Percentiles rank a stretch among this genome's conserved stretches.
phyloP scores from a whole-genome alignment of 2,113 vertebrate genomes.

The Nothoprocta pentlandii region DNA sequence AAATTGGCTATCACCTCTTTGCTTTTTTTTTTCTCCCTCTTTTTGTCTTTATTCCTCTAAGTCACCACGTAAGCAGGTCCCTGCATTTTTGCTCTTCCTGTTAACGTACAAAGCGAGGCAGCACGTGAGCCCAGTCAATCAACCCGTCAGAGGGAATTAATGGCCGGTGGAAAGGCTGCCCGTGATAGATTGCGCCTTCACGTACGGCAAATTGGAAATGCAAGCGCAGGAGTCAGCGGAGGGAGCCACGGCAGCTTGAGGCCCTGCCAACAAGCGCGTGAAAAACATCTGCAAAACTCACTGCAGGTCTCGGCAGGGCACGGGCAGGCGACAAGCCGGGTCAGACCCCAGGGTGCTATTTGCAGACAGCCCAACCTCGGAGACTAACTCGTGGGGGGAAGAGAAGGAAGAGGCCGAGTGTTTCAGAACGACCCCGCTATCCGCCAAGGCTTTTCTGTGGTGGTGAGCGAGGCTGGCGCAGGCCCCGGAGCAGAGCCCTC shows the following conservation, averaged over 20 bases:
- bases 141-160: constrained; percentile 23
- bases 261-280: constrained; percentile 6
- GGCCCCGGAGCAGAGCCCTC: background rate
- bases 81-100: background rate
- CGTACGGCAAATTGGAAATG: constrained; percentile 40
- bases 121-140: background rate
- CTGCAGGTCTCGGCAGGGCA: background rate
- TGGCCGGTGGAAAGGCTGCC: constrained; percentile 4
- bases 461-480: background rate
- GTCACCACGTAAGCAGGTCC: background rate
- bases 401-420: background rate
- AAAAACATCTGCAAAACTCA: constrained; percentile 35
- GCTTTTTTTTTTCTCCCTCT: background rate
- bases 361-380: background rate
- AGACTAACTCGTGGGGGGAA: background rate
- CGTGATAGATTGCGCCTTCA: constrained; percentile 37
- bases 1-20: background rate
- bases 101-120: background rate
- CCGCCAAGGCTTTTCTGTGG: background rate
- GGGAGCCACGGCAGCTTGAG: background rate
- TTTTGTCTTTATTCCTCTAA: background rate
- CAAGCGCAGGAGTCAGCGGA: constrained; percentile 20
- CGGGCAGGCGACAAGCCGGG: background rate
- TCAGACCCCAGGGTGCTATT: background rate
- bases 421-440: background rate